Conservation (phyloP, 1,140 invertebrate genomes). For the Gryllus bimaculatus region DNA sequence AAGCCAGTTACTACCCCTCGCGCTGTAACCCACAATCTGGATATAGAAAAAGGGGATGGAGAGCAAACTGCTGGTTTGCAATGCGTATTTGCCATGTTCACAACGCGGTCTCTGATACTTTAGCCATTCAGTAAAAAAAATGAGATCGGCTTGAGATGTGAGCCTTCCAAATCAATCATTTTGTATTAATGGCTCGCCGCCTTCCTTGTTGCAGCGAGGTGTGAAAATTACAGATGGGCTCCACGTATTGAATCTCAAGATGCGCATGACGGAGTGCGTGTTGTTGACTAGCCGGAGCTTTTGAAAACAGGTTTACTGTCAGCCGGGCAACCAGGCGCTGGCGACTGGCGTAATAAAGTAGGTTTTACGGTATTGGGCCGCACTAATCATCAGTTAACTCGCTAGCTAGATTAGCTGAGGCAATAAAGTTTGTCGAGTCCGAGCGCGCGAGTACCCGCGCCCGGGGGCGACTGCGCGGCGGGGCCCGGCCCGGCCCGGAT, state of each 20-base stretch:
- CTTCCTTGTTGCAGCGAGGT: neutral
- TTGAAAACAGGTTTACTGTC: constrained; percentile 1
- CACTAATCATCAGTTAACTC: constrained; percentile 1
- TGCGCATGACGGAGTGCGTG: neutral
- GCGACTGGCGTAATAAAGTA: neutral
- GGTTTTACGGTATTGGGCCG: constrained; percentile 2
- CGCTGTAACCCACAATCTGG: neutral
- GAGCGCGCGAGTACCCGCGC: neutral
- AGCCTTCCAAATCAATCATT: neutral
- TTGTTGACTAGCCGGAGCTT: neutral
- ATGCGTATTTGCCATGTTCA: neutral
- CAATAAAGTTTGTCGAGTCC: constrained; percentile 4
- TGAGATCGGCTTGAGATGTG: neutral
- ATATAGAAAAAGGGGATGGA: neutral
- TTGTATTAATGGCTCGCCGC: neutral
- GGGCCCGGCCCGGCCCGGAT: no score
- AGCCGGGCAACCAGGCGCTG: neutral
- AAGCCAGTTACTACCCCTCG: neutral
- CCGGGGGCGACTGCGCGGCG: no score
- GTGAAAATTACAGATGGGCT: neutral
- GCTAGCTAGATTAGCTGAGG: constrained; percentile 3
- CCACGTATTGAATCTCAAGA: neutral
- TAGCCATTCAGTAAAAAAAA: neutral
- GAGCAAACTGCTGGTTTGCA: neutral
- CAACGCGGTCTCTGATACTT: neutral